These are phyloP conservation scores for Miichthys miiuy DNA, from an alignment of 2,797 vertebrate genomes.

Conservation along the genomic window DNA sequence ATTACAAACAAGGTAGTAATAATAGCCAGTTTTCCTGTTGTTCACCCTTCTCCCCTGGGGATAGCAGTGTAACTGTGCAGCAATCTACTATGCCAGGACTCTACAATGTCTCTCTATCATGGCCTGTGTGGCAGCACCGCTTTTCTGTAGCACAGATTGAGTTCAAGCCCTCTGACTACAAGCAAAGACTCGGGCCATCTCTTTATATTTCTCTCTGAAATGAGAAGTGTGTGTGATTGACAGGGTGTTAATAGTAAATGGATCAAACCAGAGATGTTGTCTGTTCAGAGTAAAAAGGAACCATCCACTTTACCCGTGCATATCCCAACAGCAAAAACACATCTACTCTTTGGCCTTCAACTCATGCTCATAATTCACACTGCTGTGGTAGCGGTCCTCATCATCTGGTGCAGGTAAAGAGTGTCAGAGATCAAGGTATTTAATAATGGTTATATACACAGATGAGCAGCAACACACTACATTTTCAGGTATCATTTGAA, in stretches of 20 bases:
- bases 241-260: slow-evolving; percentile 64
- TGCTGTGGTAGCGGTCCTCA: neutral
- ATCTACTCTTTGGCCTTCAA: slow-evolving; percentile 46
- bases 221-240: slow-evolving; percentile 64
- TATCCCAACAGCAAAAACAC: slow-evolving; percentile 37
- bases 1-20: slow-evolving; percentile 75
- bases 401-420: slow-evolving; percentile 11
- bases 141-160: slow-evolving; percentile 72
- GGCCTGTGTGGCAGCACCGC: slow-evolving; percentile 35
- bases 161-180: slow-evolving; percentile 75
- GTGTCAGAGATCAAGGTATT: slow-evolving; percentile 26
- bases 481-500: slow-evolving; percentile 25
- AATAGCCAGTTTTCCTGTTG: slow-evolving; percentile 60
- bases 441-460: slow-evolving; percentile 20
- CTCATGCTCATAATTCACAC: slow-evolving; percentile 37
- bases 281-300: slow-evolving; percentile 36
- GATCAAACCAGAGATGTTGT: slow-evolving; percentile 60
- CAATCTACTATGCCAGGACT: slow-evolving; percentile 55
- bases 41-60: slow-evolving; percentile 47
- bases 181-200: slow-evolving; percentile 48
- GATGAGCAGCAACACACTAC: neutral
- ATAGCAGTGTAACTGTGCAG: slow-evolving; percentile 61
- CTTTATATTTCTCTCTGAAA: slow-evolving; percentile 58
- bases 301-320: neutral
- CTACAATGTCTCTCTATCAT: slow-evolving; percentile 48